Base-by-base conservation (phyloP, 2,888 invertebrate genomes). In the Lasioglossum villosulum region DNA sequence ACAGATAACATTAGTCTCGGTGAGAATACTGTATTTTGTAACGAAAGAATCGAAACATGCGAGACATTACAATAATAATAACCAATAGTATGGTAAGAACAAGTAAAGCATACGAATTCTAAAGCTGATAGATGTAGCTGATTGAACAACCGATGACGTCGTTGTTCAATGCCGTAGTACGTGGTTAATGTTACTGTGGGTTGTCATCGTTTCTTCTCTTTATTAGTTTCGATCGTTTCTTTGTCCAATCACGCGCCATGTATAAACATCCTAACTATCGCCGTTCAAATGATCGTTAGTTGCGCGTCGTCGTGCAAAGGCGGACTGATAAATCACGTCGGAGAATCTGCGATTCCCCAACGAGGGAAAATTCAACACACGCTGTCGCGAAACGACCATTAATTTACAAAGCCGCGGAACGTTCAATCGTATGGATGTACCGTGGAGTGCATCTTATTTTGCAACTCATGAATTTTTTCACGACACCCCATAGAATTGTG, bases 41-140 rank as follows among this genome's bases (percentile, higher is more conserved):
- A 91, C 77, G 73, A 86, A 78, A 75, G 23, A 80, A 80, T 72
- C 66, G 84, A 81, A 80, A 86, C 75, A 78, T 82, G 82, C 84
- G 86, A 81, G 42, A 91, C 81, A 84, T 74, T 86, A 89, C 78
- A 84, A 88, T 91, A 91, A 90, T 83, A 82, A 86, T 91, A 91
- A 90, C 80, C 87, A 48, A 90, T 91, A 91, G 91, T 84, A 88
- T 63, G 84, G 88, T 94, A 94, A 93, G 94, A 90, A 93, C 92
- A 93, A 94, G 94, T 94, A 94, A 94, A 94, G 94, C 94, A 94
- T 94, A 94, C 93, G 92, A 94, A 94, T 94, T 94, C 94, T 94
- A 94, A 94, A 94, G 94, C 94, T 93, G 93, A 92, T 94, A 94
- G 94, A 92, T 93, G 93, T 94, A 94, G 94, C 86, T 88, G 91